These are phyloP conservation scores for Myxocyprinus asiaticus DNA, from an alignment of 2,113 vertebrate species.

Conservation along the genomic window DNA sequence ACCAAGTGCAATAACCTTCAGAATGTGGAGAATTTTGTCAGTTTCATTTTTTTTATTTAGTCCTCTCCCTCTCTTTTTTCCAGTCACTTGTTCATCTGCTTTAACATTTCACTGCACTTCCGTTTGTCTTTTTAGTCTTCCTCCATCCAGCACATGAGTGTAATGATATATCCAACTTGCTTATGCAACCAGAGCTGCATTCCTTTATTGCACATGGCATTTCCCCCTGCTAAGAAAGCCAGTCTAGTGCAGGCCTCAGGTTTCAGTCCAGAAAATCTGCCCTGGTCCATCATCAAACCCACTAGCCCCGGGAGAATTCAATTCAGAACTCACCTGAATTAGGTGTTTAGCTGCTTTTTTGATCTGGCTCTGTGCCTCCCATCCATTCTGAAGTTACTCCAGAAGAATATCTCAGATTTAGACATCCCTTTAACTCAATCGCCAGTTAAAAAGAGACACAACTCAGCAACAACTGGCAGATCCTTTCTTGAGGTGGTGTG, in stretches of 20 bases:
- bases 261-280: conserved; percentile 63
- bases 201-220: conserved; percentile 69
- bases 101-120: neutral
- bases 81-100: neutral
- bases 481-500: conserved; percentile 8
- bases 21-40: too few relatives aligned
- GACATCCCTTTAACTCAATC: conserved; percentile 22
- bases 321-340: conserved; percentile 37
- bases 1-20: too few relatives aligned
- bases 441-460: conserved; percentile 57
- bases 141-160: conserved; percentile 52
- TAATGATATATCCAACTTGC: conserved; percentile 65
- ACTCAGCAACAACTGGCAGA: conserved; percentile 44
- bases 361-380: neutral
- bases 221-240: conserved; percentile 52
- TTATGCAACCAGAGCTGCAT: conserved; percentile 62
- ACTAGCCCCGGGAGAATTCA: neutral
- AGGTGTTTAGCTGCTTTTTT: conserved; percentile 14
- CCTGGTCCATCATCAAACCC: conserved; percentile 55
- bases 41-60: too few relatives aligned
- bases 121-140: neutral
- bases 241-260: conserved; percentile 59
- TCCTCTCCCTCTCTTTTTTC: neutral
- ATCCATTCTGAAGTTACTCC: conserved; percentile 54
- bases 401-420: too few relatives aligned